These are phyloP conservation scores for Calephelis perditalis DNA, from an alignment of 2,888 invertebrate genomes.

Conservation along the genomic window DNA sequence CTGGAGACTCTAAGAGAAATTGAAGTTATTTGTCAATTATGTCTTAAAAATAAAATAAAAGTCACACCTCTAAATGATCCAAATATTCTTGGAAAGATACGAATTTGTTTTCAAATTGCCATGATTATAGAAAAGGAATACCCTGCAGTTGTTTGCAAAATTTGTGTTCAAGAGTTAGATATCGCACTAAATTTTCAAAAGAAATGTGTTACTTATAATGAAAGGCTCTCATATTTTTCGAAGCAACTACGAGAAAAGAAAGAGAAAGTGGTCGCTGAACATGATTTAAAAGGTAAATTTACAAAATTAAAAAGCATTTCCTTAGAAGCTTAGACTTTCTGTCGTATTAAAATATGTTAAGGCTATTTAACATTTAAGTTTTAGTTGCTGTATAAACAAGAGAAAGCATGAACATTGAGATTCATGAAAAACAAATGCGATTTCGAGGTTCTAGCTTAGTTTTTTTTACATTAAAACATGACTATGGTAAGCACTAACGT, in stretches of 20 bases:
- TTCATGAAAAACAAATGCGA: no score
- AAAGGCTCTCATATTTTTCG: constrained; percentile 39
- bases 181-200: constrained; percentile 46
- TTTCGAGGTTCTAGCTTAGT: no score
- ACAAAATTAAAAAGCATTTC: not conserved
- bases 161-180: constrained; percentile 49
- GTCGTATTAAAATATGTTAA: no score
- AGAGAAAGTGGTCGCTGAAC: constrained; percentile 22
- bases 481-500: no score
- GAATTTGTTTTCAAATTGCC: constrained; percentile 2
- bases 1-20: constrained; percentile 1
- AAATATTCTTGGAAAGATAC: constrained; percentile 5
- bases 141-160: constrained; percentile 41
- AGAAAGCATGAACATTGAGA: no score
- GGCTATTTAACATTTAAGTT: no score
- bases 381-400: no score
- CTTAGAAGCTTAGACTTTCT: no score
- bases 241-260: constrained; percentile 23
- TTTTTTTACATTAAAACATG: no score
- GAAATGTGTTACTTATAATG: constrained; percentile 53
- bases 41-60: constrained; percentile 1
- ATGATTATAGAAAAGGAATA: not conserved
- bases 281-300: constrained; percentile 5
- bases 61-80: not conserved
- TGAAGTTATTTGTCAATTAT: constrained; percentile 1